Conservation (phyloP, 2,113 vertebrate genomes). For the Rhabdornis inornatus region DNA sequence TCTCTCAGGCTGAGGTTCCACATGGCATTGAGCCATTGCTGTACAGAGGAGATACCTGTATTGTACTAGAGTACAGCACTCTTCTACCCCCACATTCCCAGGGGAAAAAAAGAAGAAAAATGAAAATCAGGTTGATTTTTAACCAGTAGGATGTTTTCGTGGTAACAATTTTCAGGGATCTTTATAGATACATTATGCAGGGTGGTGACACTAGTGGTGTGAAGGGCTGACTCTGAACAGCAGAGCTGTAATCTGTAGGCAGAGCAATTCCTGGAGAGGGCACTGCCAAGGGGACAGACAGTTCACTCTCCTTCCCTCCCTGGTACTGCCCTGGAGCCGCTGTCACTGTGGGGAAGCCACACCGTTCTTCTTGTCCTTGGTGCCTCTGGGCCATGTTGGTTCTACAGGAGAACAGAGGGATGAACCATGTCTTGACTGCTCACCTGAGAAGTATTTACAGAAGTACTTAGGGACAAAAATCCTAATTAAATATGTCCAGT, state of each 20-base stretch:
- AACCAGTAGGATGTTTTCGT: neutral
- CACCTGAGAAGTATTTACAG: neutral
- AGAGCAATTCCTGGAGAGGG: neutral
- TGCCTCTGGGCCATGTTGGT: neutral
- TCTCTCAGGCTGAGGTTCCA: neutral
- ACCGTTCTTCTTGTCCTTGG: neutral
- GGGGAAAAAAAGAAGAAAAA: neutral
- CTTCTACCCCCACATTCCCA: neutral
- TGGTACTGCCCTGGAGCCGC: neutral
- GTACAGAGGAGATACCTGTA: neutral
- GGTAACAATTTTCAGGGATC: neutral
- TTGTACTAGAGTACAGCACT: neutral
- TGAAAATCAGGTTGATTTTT: neutral
- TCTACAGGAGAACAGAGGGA: neutral
- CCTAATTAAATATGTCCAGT: neutral
- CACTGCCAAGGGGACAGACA: neutral
- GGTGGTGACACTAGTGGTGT: neutral
- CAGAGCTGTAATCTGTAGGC: neutral
- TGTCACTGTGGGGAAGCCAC: neutral
- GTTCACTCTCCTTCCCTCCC: neutral
- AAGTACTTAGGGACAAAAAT: neutral
- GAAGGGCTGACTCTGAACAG: neutral
- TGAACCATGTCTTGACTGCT: neutral
- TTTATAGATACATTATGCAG: neutral
- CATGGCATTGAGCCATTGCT: neutral